These are phyloP conservation scores for Thymallus thymallus DNA, from an alignment of 2,113 vertebrate species.

Conservation along the genomic window DNA sequence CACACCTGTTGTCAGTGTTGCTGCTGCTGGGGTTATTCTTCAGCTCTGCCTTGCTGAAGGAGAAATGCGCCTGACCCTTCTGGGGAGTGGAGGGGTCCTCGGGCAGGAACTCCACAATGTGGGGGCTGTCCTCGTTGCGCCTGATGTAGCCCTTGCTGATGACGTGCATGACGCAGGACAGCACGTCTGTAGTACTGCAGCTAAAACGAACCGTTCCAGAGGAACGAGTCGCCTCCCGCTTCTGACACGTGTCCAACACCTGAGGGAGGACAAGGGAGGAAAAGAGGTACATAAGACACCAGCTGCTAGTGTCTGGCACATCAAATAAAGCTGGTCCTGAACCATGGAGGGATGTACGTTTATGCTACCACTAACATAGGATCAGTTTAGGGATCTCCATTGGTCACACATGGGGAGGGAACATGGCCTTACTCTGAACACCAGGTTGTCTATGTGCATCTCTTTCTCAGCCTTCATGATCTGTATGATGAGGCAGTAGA, in stretches of 20 bases:
- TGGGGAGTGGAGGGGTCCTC: constrained; percentile 77
- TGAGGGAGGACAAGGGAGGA: constrained; percentile 40
- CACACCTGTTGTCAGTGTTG: constrained; percentile 71
- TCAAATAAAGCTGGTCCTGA: too few relatives aligned
- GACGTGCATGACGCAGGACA: constrained; percentile 89
- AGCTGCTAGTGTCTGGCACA: neutral
- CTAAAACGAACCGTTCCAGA: constrained; percentile 67
- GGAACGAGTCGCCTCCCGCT: constrained; percentile 63
- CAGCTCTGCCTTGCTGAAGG: constrained; percentile 66
- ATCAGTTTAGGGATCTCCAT: too few relatives aligned
- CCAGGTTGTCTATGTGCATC: constrained; percentile 90
- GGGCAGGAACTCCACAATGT: constrained; percentile 82
- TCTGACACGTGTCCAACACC: constrained; percentile 89
- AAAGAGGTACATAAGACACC: neutral
- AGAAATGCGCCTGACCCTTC: constrained; percentile 87
- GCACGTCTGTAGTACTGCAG: constrained; percentile 84
- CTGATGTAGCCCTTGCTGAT: constrained; percentile 83
- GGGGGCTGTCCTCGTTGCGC: constrained; percentile 82
- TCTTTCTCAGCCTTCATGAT: constrained; percentile 90
- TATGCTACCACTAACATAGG: too few relatives aligned
- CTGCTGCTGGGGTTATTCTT: constrained; percentile 41
- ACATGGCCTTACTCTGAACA: constrained; percentile 79
- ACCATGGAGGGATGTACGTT: too few relatives aligned
- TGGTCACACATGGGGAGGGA: neutral
- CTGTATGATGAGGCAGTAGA: constrained; percentile 86